Evolutionary conservation across 2,113 vertebrate species (phyloP).

Genomic region (Cricetomys ansorgei): DNA sequence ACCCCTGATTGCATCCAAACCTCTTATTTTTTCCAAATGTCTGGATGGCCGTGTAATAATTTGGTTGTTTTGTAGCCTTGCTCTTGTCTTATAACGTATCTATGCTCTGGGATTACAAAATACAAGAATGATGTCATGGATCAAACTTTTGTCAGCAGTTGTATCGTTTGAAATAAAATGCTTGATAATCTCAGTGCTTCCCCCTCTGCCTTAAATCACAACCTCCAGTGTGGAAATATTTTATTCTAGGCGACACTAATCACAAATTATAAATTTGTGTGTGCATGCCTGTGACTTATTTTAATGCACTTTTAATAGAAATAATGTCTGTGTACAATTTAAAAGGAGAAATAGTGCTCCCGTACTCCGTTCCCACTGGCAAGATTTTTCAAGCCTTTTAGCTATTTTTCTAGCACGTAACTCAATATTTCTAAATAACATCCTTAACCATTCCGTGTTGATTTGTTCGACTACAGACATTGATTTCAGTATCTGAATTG

Average conservation of each 20-base stretch:
- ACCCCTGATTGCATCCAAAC: background rate
- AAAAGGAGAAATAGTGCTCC: background rate
- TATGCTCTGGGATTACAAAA: conserved; percentile 29
- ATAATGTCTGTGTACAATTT: background rate
- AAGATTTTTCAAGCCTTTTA: conserved; percentile 32
- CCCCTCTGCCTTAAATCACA: conserved; percentile 49
- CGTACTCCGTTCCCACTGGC: background rate
- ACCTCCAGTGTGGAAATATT: background rate
- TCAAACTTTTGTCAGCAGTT: conserved; percentile 43
- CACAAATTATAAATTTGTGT: conserved; percentile 33
- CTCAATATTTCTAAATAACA: conserved; percentile 39
- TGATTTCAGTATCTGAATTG: conserved; percentile 7
- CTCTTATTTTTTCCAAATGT: conserved; percentile 4
- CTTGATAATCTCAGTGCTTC: conserved; percentile 12
- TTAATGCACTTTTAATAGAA: conserved; percentile 51
- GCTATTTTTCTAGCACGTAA: background rate
- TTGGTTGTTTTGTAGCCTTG: conserved; percentile 23
- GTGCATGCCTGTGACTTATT: background rate
- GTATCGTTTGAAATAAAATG: conserved; percentile 17
- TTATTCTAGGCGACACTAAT: background rate
- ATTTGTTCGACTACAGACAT: background rate
- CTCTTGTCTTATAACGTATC: conserved; percentile 32
- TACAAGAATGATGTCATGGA: background rate
- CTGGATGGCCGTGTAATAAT: background rate
- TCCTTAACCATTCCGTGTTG: background rate